A percentile compares a stretch with the other conserved stretches of the same genome.
Conservation (phyloP, 2,797 vertebrate species). For the Neosilurus mollespiculum region DNA sequence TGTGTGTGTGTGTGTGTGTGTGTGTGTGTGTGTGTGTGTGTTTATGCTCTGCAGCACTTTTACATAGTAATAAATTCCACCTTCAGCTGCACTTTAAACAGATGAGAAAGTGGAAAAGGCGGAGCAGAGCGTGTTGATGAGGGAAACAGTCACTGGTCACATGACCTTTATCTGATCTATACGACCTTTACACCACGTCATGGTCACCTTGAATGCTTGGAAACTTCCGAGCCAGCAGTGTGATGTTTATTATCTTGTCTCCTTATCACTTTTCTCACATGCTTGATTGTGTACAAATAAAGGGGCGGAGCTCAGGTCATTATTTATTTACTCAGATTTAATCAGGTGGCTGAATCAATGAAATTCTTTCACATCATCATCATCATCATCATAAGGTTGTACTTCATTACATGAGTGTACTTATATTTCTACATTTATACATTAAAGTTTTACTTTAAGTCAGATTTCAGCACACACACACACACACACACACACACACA, state of each 20-base stretch:
- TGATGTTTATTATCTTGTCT: background rate
- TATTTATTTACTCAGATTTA: background rate
- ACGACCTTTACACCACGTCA: constrained; percentile 14
- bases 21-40: background rate
- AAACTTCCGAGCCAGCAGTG: background rate
- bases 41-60: constrained; percentile 11
- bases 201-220: background rate
- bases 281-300: background rate
- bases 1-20: background rate
- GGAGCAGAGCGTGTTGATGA: background rate
- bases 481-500: background rate
- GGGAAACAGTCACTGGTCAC: background rate
- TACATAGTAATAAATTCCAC: background rate
- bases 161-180: constrained; percentile 11
- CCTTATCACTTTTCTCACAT: background rate
- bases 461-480: background rate
- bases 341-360: background rate
- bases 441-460: too few species aligned
- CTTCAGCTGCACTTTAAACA: background rate
- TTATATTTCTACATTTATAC: too few species aligned
- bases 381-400: background rate
- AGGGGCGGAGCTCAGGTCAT: background rate
- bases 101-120: constrained; percentile 39
- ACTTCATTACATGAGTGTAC: background rate
- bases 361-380: too few species aligned